Base-by-base conservation (phyloP, 2,113 vertebrate genomes). In the Phylloscopus whistleri region DNA sequence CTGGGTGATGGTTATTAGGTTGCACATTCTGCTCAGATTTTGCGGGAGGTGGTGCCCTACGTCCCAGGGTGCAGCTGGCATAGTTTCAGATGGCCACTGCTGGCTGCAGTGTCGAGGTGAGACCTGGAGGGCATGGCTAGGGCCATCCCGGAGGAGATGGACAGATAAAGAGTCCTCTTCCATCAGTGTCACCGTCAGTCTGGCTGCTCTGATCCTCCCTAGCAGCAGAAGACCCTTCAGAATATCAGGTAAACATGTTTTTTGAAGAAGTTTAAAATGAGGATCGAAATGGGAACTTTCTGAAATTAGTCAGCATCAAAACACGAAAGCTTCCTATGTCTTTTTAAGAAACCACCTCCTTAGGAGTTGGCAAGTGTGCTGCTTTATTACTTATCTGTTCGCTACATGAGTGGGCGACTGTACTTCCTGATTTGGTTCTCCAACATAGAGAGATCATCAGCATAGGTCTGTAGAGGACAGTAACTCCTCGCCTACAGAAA, bases 301-400 rank as follows among this genome's bases (percentile, higher is more conserved):
- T 95, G 93, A 96, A 96, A 95, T 96, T 97, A 97, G 93, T 95
- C 79, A 97, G 84, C 84, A 96, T 95, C 90, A 85, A 87, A 93
- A 88, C 90, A 96, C 5, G 49, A 96, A 96, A 81, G 94, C 95
- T 97, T 93, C 92, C 93, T 82, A 84, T 97, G 92, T 95, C 93
- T 93, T 94, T 94, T 96, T 97, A 96, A 96, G 95, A 96, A 97
- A 94, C 95, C 93, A 93, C 94, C 95, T 97, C 93, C 92, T 95
- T 96, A 93, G 86, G 52, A 90, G 76, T 96, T 96, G 94, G 95
- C 94, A 97, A 96, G 95, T 79, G 88, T 24, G 11, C 86, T 72
- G 93, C 94, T 96, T 97, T 95, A 94, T 96, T 96, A 93, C 92
- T 96, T 95, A 94, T 96, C 93, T 94, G 73, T 43, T 94, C 2